phyloP scores from a whole-genome alignment of 2,888 invertebrate species.

The Pantelozetes paolii region DNA sequence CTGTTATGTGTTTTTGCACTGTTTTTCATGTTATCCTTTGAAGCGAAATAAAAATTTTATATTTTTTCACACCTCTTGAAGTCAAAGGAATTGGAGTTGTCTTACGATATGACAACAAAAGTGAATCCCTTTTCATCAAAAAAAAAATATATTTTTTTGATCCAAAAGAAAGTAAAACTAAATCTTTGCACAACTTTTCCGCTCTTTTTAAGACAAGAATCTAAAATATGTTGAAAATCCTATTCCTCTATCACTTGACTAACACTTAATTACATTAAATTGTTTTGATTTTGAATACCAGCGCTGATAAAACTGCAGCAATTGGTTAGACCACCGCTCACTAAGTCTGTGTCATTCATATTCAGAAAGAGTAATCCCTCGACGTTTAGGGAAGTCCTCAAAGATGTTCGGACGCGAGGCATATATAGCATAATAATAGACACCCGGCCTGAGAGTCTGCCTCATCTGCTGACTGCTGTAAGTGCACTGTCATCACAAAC shows the following conservation, averaged over 20 bases:
- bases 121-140: not conserved
- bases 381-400: slow-evolving; percentile 65
- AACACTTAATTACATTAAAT: not conserved
- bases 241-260: no score
- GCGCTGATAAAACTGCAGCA: slow-evolving; percentile 80
- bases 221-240: not conserved
- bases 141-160: not conserved
- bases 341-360: slow-evolving; percentile 60
- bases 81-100: slow-evolving; percentile 1
- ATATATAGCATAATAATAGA: slow-evolving; percentile 84
- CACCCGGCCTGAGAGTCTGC: slow-evolving; percentile 69
- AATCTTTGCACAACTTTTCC: not conserved
- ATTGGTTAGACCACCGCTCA: slow-evolving; percentile 65
- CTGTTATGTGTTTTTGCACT: not conserved
- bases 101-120: slow-evolving; percentile 8
- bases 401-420: slow-evolving; percentile 78
- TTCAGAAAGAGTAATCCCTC: slow-evolving; percentile 64
- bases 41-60: slow-evolving; percentile 24
- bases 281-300: slow-evolving; percentile 50
- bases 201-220: not conserved
- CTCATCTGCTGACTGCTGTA: slow-evolving; percentile 79
- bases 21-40: not conserved
- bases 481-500: slow-evolving; percentile 54
- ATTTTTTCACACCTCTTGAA: slow-evolving; percentile 6
- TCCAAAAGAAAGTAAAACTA: not conserved